Conservation (phyloP, 2,888 invertebrate species). For the Eupsilia transversa region DNA sequence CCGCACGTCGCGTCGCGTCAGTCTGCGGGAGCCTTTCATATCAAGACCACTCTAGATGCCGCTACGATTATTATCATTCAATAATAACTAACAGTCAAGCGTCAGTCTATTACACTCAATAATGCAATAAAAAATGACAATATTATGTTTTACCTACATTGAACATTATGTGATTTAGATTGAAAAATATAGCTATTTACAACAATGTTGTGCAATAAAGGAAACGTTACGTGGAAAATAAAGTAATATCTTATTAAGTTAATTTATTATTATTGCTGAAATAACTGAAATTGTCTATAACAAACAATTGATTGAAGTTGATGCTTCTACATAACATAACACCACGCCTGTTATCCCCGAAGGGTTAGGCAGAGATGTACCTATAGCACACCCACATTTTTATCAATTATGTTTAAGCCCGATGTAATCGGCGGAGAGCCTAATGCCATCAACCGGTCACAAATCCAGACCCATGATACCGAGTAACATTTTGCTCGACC, state of each 20-base stretch:
- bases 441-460: too few relatives aligned
- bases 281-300: neutral
- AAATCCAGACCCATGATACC: too few relatives aligned
- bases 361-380: too few relatives aligned
- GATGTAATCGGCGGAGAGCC: too few relatives aligned
- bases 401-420: too few relatives aligned
- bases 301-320: neutral
- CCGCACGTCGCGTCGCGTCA: too few relatives aligned
- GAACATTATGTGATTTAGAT: constrained; percentile 33
- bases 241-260: constrained; percentile 10
- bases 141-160: constrained; percentile 16
- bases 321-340: neutral
- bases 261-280: neutral
- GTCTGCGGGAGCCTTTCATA: neutral
- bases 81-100: constrained; percentile 22
- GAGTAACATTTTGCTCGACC: too few relatives aligned
- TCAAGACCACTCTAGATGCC: neutral
- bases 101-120: constrained; percentile 16
- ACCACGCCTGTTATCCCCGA: too few relatives aligned
- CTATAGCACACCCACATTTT: too few relatives aligned
- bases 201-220: neutral
- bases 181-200: constrained; percentile 21
- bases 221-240: neutral
- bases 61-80: constrained; percentile 34
- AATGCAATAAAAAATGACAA: constrained; percentile 17